Conservation (phyloP, 1,140 invertebrate genomes). For the Aphaenogaster ashmeadi region DNA sequence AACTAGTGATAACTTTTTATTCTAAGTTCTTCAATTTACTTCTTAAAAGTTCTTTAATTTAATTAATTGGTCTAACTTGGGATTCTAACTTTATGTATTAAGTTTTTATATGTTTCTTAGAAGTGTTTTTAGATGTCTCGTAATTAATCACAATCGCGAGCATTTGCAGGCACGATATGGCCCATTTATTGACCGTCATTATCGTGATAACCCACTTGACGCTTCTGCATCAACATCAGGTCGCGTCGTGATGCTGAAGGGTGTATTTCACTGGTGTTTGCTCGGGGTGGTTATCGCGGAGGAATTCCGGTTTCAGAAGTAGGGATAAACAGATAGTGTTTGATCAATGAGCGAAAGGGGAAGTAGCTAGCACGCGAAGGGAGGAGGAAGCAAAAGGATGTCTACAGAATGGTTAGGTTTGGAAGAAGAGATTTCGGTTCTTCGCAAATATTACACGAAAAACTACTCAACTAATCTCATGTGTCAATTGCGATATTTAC, state of each 20-base stretch:
- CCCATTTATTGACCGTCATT: conserved; percentile 42
- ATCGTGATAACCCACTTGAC: conserved; percentile 71
- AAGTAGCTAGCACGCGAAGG: not conserved
- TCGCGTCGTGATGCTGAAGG: not conserved
- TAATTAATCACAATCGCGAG: conserved; percentile 69
- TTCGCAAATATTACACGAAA: conserved; percentile 62
- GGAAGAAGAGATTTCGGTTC: conserved; percentile 8
- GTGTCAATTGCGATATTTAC: not conserved
- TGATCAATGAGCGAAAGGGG: conserved; percentile 74
- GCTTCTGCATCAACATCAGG: conserved; percentile 36
- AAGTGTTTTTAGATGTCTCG: not conserved
- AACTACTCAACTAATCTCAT: conserved; percentile 60
- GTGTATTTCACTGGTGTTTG: conserved; percentile 6
- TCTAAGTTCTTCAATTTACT: not conserved
- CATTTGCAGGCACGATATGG: not conserved
- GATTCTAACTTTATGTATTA: not conserved
- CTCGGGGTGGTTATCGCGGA: conserved; percentile 35
- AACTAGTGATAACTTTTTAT: not conserved
- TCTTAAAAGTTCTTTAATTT: not conserved
- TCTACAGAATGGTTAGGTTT: conserved; percentile 4
- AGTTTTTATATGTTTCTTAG: not conserved
- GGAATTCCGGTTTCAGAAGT: conserved; percentile 35
- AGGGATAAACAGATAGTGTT: conserved; percentile 73
- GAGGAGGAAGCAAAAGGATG: conserved; percentile 20
- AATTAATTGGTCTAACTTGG: not conserved